Evolutionary conservation across 92 coral and sea anemone genomes (phyloP), one percentile per base, ranked within the genome.

Genomic region (Hydrozoanthus gracilis): DNA sequence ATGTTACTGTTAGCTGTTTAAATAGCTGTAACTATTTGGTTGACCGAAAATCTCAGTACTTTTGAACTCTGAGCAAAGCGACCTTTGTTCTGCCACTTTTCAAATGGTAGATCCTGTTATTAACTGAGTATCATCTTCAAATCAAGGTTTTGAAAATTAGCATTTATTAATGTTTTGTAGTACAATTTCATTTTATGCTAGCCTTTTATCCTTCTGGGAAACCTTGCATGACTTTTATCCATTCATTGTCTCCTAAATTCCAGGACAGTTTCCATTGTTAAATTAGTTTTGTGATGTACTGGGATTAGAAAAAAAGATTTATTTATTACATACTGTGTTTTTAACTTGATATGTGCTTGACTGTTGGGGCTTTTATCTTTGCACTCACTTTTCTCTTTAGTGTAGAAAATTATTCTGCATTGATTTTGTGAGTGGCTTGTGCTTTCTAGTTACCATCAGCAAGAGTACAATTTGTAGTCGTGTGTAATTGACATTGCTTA

Each of bases 321-420:
- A 80, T 80, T 80, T 80, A 80, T 65, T 65, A n/a, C 58, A 60
- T 48, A 80, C 74, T 48, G 73, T 80, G 85, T 80, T 65, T 68
- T 49, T 3, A 9, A 11, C 17, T 64, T 51, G 0, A 27, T 27
- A 27, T 46, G 48, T 20, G 65, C 12, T 64, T 51, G 48, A 15
- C 45, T 51, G n/a, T 16, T 54, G 66, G 82, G 82, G n/a, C 4
- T 52, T 67, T 39, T 20, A 67, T 20, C 15, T 67, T 39, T 20
- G 71, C 46, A 3, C 16, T 7, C 11, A 51, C n/a, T 18, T 15
- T 75, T 4, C 15, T 27, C n/a, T 76, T 76, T 18, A 76, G 46
- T 54, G 66, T 52, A 76, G 60, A 76, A 68, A 16, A 20, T 10
- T 76, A 50, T 5, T 10, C 7, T 48, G 11, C 82, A 12, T 7